These are phyloP conservation scores for Oxytorus armatus DNA, from an alignment of 2,888 invertebrate species.

Conservation along the genomic window DNA sequence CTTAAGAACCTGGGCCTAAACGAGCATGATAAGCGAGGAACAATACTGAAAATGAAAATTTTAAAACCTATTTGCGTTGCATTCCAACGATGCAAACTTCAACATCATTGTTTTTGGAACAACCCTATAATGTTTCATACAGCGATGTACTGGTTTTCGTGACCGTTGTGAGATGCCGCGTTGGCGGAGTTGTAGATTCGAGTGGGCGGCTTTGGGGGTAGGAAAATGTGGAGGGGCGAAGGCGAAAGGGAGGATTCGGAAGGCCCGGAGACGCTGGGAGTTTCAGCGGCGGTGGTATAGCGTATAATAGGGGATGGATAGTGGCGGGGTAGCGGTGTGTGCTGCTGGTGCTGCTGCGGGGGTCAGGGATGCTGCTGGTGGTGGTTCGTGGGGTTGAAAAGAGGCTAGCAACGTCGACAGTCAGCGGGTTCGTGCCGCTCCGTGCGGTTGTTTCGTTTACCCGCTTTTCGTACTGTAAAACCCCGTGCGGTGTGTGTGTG, in stretches of 20 bases:
- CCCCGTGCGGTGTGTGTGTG: constrained; percentile 4
- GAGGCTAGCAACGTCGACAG: constrained; percentile 80
- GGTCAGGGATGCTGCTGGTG: constrained; percentile 72
- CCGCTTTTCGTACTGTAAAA: constrained; percentile 31
- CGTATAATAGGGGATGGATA: constrained; percentile 67
- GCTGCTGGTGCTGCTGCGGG: constrained; percentile 65
- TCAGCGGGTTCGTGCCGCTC: constrained; percentile 81
- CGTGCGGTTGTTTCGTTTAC: constrained; percentile 76
- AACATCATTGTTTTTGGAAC: neutral
- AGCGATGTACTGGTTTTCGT: neutral
- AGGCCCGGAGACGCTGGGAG: constrained; percentile 62
- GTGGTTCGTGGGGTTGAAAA: constrained; percentile 77
- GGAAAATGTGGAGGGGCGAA: neutral
- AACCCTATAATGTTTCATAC: neutral
- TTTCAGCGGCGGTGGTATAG: constrained; percentile 55
- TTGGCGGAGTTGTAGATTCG: constrained; percentile 44
- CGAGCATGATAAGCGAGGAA: too few species aligned
- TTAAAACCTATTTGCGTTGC: too few species aligned
- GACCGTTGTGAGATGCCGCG: constrained; percentile 42
- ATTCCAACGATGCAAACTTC: too few species aligned
- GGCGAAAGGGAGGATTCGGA: constrained; percentile 69
- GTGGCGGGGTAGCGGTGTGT: constrained; percentile 49
- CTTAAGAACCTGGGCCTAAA: too few species aligned
- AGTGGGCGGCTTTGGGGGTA: constrained; percentile 37
- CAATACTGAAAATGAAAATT: too few species aligned